Conservation (phyloP, 1,140 invertebrate genomes). For the Prorops nasuta region DNA sequence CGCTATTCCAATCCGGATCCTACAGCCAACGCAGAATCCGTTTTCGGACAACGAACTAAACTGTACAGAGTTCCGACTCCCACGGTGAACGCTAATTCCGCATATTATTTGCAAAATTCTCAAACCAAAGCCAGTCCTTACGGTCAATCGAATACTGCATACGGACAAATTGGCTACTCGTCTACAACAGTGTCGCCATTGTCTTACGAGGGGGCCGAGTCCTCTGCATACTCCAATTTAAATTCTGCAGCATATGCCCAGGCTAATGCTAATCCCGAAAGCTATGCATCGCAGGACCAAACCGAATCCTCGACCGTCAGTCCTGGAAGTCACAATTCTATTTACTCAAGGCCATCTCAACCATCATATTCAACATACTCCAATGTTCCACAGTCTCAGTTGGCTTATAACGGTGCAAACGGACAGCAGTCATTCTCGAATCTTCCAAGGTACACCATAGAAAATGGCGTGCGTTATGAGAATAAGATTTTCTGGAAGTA, state of each 20-base stretch:
- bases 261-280: not conserved
- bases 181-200: slow-evolving; percentile 9
- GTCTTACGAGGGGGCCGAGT: not conserved
- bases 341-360: not conserved
- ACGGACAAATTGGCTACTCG: not conserved
- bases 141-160: slow-evolving; percentile 16
- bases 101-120: slow-evolving; percentile 17
- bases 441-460: slow-evolving; percentile 41
- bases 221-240: not conserved
- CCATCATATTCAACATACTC: not conserved
- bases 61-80: slow-evolving; percentile 31
- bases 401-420: not conserved
- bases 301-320: not conserved
- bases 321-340: slow-evolving; percentile 1
- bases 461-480: slow-evolving; percentile 49
- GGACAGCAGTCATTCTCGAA: slow-evolving; percentile 1
- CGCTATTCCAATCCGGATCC: not conserved
- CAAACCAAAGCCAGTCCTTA: slow-evolving; percentile 15
- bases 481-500: slow-evolving; percentile 55
- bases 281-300: no score
- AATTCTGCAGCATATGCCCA: not conserved
- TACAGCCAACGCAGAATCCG: slow-evolving; percentile 3
- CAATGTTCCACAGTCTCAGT: not conserved
- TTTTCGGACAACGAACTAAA: slow-evolving; percentile 43
- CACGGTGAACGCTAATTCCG: slow-evolving; percentile 11